These are phyloP conservation scores for Fragum fragum DNA, from an alignment of 2,888 invertebrate species.

Conservation along the genomic window DNA sequence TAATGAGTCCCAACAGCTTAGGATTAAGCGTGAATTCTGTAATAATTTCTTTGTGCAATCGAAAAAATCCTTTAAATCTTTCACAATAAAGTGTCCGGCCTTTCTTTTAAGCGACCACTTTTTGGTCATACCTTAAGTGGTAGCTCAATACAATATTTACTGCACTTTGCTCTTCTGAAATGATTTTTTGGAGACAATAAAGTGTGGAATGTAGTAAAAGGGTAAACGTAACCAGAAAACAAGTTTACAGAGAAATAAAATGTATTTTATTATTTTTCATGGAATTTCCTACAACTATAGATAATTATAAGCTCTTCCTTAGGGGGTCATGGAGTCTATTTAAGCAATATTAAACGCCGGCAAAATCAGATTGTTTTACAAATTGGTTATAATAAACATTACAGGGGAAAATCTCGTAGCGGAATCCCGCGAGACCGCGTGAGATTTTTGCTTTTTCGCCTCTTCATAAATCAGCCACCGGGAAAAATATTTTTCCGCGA, in stretches of 20 bases:
- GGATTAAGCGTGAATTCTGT: no score
- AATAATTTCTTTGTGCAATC: no score
- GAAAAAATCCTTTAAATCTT: no score
- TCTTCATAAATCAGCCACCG: constrained; percentile 11
- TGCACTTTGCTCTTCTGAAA: no score
- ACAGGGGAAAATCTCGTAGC: constrained; percentile 30
- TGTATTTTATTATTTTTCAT: background rate
- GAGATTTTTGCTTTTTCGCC: constrained; percentile 24
- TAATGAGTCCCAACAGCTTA: no score
- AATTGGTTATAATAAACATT: constrained; percentile 35
- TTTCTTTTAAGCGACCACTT: no score
- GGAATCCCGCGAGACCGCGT: constrained; percentile 13
- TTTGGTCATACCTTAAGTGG: no score
- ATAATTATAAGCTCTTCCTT: constrained; percentile 24
- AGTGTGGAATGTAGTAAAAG: no score
- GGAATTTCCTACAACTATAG: background rate
- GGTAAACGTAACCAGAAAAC: background rate
- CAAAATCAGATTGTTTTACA: constrained; percentile 33
- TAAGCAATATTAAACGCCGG: constrained; percentile 26
- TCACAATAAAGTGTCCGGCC: no score
- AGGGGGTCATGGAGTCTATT: constrained; percentile 23
- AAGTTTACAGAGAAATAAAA: no score
- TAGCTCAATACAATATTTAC: no score
- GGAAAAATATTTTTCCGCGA: background rate
- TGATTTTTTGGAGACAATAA: no score